Evolutionary conservation across 2,113 vertebrate genomes (phyloP).

Genomic region (Polypterus bichir): DNA sequence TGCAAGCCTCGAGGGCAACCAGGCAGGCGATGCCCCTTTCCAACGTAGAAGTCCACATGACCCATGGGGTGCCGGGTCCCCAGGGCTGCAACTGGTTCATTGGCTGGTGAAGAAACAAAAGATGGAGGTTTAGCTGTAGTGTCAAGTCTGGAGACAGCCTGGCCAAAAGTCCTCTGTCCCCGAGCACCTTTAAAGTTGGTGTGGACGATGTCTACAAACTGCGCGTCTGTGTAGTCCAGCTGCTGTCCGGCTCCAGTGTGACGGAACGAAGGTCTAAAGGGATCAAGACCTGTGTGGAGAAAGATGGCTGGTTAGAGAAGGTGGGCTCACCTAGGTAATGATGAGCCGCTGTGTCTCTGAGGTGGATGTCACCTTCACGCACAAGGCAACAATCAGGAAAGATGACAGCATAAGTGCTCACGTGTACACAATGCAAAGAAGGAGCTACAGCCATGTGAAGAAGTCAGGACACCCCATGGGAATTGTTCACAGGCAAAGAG

Average conservation of each 20-base stretch:
- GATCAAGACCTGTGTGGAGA: conserved; percentile 12
- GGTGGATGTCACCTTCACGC: too few species aligned
- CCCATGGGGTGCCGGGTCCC: conserved; percentile 11
- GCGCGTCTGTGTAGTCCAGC: conserved; percentile 13
- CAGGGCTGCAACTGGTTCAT: conserved; percentile 16
- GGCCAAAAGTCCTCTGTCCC: too few species aligned
- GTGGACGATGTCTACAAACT: conserved; percentile 18
- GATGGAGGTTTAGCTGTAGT: neutral
- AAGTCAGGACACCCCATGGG: too few species aligned
- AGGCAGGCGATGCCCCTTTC: conserved; percentile 12
- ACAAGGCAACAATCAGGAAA: too few species aligned
- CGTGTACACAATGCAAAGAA: too few species aligned
- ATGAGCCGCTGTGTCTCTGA: too few species aligned
- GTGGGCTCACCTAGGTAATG: too few species aligned
- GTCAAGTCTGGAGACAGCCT: too few species aligned
- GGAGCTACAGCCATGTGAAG: too few species aligned
- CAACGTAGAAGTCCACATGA: conserved; percentile 20
- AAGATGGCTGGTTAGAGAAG: too few species aligned
- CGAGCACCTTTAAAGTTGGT: conserved; percentile 17
- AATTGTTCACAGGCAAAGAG: too few species aligned
- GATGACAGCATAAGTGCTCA: too few species aligned
- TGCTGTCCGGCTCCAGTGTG: neutral
- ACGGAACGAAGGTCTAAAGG: conserved; percentile 11
- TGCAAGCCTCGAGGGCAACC: conserved; percentile 16
- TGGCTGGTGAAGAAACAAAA: conserved; percentile 6